Base-by-base conservation (phyloP, 2,888 invertebrate species). In the Belgica antarctica region DNA sequence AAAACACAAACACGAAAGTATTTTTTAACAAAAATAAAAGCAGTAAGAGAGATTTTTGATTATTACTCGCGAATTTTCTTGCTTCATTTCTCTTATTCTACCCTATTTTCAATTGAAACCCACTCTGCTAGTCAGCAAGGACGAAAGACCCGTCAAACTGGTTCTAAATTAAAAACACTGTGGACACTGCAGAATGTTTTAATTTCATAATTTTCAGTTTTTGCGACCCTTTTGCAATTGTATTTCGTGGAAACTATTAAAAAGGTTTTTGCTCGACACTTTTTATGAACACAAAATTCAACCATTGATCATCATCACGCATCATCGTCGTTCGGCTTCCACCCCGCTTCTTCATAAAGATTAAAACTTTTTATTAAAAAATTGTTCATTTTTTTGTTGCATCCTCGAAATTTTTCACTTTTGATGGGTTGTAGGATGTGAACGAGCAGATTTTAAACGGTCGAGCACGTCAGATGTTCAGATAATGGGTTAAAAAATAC, bases 401-500 rank as follows among this genome's bases (percentile, higher is more conserved):
- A 10, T 41, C 10, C 41, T 5, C 15, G 41, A 41, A 41, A 41
- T 2, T 10, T n/a, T n/a, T n/a, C n/a, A n/a, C 10, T 41, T 15
- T 8, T 34, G 34, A 34, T n/a, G n/a, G n/a, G n/a, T n/a, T n/a
- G n/a, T 8, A 34, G 47, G 52, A 52, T 52, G 52, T 52, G 52
- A 52, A 52, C 24, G 15, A 52, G 52, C 52, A 52, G 52, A 52
- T 52, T 52, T 52, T 24, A 52, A 52, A 52, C 52, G 4, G 4
- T 52, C 52, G 52, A 47, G 5, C 47, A 15, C 15, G 47, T 52
- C 52, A 52, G 52, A 52, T 52, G 52, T 52, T 52, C 17, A 52
- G 52, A 22, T 52, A 52, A 52, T 52, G 52, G 52, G 52, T 52
- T 52, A 22, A 8, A 41, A 41, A 41, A 41, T 41, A 15, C 15